Evolutionary conservation across 2,888 invertebrate species (phyloP).

Genomic region (Furcula furcula): DNA sequence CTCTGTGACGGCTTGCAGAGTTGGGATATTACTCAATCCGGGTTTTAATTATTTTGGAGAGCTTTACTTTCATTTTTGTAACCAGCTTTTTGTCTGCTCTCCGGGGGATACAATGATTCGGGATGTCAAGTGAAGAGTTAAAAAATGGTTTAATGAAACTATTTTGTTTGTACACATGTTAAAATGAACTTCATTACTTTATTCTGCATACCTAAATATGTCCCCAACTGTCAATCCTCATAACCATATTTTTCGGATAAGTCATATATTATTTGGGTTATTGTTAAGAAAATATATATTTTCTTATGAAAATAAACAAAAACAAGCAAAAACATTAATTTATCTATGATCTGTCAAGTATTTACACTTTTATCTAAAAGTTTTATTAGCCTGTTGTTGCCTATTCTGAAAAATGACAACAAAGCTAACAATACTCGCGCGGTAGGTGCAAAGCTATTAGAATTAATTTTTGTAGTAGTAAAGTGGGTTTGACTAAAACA

Average conservation of each 20-base stretch:
- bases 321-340: neutral
- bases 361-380: constrained; percentile 9
- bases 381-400: constrained; percentile 34
- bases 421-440: constrained; percentile 6
- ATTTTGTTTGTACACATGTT: too few relatives aligned
- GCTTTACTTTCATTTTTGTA: constrained; percentile 47
- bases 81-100: constrained; percentile 54
- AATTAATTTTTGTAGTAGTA: constrained; percentile 26
- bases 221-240: constrained; percentile 26
- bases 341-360: neutral
- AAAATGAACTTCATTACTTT: too few relatives aligned
- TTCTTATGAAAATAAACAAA: neutral
- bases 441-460: constrained; percentile 16
- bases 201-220: constrained; percentile 2
- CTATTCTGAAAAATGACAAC: constrained; percentile 3
- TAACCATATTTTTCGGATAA: too few relatives aligned
- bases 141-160: constrained; percentile 4
- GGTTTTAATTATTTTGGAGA: constrained; percentile 49
- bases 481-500: constrained; percentile 19
- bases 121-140: constrained; percentile 79
- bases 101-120: constrained; percentile 56
- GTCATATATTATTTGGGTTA: too few relatives aligned
- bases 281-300: too few relatives aligned
- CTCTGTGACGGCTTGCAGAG: constrained; percentile 67
- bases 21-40: constrained; percentile 59